Base-by-base conservation (phyloP, 1,140 invertebrate species). In the Drosophila mauritiana region DNA sequence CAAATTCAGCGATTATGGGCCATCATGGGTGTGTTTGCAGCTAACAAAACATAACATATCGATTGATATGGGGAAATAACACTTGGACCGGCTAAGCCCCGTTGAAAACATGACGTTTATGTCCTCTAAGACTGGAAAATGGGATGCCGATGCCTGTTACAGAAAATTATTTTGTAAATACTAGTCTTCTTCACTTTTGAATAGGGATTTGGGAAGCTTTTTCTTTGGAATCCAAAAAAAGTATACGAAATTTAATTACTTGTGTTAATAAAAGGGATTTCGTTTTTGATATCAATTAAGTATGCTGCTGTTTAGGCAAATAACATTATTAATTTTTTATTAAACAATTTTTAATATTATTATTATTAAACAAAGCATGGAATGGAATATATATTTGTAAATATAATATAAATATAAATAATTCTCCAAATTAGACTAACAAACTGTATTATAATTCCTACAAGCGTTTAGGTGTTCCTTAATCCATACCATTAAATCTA, bases 1-100 rank as follows among this genome's bases (percentile, higher is more conserved):
- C 81, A 85, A 85, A 85, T 85, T 86, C 73, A 48, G 77, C 82
- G 82, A 85, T 85, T 85, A 85, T 58, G 52, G 78, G 53, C 58
- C 75, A 88, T 86, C 83, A 88, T 79, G 78, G 70, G 74, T 82
- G 42, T 83, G 83, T 88, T 89, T 79, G 83, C 84, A 77, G 83
- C 75, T 86, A 88, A 88, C 83, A 88, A 89, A 88, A 89, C 79
- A 88, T 86, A 80, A 79, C 54, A 61, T 42, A 78, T 52, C 25
- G 43, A 27, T 48, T 37, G 13, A 55, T n/a, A 13, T 36, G 13
- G 10, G 22, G 46, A 15, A 20, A 80, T 80, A 80, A 69, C 59
- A 81, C 56, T 62, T 62, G 63, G 77, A 54, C 54, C 34, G 31
- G 48, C 51, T 78, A 78, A 78, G 76, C 75, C 49, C 55, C 52